Conservation (phyloP, 1,140 invertebrate species). For the Pomacea maculata region DNA sequence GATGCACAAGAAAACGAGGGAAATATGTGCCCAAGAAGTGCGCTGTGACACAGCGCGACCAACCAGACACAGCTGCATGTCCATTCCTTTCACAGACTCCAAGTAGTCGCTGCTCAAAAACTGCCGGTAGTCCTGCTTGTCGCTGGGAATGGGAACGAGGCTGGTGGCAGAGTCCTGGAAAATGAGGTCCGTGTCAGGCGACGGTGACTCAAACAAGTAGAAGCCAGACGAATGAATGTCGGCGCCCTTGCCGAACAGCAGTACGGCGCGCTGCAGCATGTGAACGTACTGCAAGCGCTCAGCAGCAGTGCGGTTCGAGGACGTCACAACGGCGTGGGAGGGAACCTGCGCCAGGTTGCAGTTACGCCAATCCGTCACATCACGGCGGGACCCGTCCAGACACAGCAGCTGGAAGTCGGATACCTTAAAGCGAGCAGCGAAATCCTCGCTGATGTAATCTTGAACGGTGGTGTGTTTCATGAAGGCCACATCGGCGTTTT, state of each 20-base stretch:
- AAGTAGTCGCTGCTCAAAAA: conserved; percentile 26
- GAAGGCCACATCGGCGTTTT: conserved; percentile 81
- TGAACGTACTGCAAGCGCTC: conserved; percentile 24
- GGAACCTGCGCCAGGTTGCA: conserved; percentile 92
- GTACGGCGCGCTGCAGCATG: conserved; percentile 24
- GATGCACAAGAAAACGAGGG: too few species aligned
- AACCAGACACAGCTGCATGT: not conserved
- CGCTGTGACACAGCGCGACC: too few species aligned
- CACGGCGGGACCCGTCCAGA: conserved; percentile 80
- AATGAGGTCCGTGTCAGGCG: conserved; percentile 48
- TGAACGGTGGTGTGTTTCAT: conserved; percentile 89
- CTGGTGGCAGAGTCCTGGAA: conserved; percentile 48
- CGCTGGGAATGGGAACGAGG: conserved; percentile 32
- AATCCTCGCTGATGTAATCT: conserved; percentile 85
- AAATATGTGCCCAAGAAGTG: too few species aligned
- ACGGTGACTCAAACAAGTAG: conserved; percentile 48
- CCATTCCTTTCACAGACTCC: conserved; percentile 12
- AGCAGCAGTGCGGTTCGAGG: conserved; percentile 75
- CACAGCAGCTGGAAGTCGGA: conserved; percentile 92
- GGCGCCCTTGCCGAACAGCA: conserved; percentile 31
- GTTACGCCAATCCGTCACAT: conserved; percentile 77
- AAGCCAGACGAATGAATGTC: conserved; percentile 29
- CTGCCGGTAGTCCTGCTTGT: conserved; percentile 40
- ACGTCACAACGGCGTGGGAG: conserved; percentile 89
- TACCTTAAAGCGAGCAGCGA: conserved; percentile 85